Percentiles rank a stretch among this genome's conserved stretches.
Evolutionary conservation across 2,888 invertebrate genomes (phyloP).

Genomic region (Gastracanthus pulcherrimus): DNA sequence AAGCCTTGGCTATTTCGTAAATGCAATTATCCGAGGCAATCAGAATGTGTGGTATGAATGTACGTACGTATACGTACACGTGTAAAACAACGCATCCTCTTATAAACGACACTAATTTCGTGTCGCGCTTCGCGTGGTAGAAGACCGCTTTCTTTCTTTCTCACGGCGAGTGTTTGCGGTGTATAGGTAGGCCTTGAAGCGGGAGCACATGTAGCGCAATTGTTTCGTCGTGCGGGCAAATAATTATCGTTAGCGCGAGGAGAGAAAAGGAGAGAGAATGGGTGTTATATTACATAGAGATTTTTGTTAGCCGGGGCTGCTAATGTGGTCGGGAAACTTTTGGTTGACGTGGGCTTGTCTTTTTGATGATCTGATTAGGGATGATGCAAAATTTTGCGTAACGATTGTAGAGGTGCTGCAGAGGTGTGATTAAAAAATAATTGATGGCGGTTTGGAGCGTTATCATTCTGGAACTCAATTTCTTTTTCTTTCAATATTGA

Average conservation of each 20-base stretch:
- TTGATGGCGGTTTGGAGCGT: too few species aligned
- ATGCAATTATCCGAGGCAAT: slow-evolving; percentile 29
- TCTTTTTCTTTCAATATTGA: background rate
- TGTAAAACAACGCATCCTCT: background rate
- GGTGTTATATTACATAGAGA: background rate
- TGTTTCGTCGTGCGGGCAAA: background rate
- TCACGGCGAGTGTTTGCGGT: background rate
- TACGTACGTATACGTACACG: background rate
- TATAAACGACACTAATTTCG: slow-evolving; percentile 26
- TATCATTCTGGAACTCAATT: too few species aligned
- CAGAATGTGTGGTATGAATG: background rate
- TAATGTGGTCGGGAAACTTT: too few species aligned
- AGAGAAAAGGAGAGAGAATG: too few species aligned
- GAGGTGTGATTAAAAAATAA: background rate
- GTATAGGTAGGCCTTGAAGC: background rate
- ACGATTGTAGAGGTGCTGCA: too few species aligned
- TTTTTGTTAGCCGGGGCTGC: background rate
- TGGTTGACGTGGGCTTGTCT: too few species aligned
- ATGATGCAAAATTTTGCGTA: too few species aligned
- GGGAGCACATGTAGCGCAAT: background rate
- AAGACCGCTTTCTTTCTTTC: background rate
- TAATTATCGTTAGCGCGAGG: background rate
- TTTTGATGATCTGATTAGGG: too few species aligned
- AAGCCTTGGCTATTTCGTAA: slow-evolving; percentile 40
- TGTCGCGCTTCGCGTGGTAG: background rate